Percentiles rank a stretch among this genome's conserved stretches.
phyloP scores from a whole-genome alignment of 2,797 vertebrate species.

The Erpetoichthys calabaricus region DNA sequence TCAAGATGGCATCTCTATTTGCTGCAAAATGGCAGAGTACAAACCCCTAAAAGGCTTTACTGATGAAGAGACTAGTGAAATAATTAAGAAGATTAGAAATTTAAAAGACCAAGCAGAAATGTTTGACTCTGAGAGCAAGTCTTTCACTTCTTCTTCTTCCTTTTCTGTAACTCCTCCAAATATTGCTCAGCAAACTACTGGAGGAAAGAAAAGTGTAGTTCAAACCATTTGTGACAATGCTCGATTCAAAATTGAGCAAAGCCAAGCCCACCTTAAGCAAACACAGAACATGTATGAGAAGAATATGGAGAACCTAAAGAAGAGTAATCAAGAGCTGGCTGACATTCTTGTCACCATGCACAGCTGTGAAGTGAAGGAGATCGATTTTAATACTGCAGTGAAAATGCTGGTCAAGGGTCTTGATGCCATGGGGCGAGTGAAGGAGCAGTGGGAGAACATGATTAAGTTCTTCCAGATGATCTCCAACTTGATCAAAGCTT shows the following conservation, averaged over 20 bases:
- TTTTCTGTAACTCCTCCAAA: conserved; percentile 7
- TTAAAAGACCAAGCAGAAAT: not conserved
- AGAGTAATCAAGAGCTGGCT: conserved; percentile 11
- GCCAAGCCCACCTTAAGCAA: conserved; percentile 1
- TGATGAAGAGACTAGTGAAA: too few species aligned
- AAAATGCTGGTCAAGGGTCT: conserved; percentile 13
- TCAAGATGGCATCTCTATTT: too few species aligned
- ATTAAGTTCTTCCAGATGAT: conserved; percentile 19
- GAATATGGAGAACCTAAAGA: conserved; percentile 9
- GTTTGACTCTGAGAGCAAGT: not conserved
- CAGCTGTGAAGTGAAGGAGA: conserved; percentile 9
- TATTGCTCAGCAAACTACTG: not conserved
- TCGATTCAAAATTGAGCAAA: conserved; percentile 10
- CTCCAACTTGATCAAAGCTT: conserved; percentile 13
- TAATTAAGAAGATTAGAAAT: not conserved
- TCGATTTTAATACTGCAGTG: conserved; percentile 3
- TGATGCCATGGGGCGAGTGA: conserved; percentile 17
- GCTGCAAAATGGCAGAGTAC: too few species aligned
- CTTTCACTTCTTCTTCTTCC: not conserved
- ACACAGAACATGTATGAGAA: conserved; percentile 8
- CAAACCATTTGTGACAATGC: not conserved
- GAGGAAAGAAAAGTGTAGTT: not conserved
- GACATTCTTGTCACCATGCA: conserved; percentile 10
- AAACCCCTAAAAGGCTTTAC: too few species aligned
- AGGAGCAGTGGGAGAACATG: conserved; percentile 24